Evolutionary conservation across 1,140 invertebrate species (phyloP), one percentile per base, ranked within the genome.

Genomic region (Drosophila parvula): DNA sequence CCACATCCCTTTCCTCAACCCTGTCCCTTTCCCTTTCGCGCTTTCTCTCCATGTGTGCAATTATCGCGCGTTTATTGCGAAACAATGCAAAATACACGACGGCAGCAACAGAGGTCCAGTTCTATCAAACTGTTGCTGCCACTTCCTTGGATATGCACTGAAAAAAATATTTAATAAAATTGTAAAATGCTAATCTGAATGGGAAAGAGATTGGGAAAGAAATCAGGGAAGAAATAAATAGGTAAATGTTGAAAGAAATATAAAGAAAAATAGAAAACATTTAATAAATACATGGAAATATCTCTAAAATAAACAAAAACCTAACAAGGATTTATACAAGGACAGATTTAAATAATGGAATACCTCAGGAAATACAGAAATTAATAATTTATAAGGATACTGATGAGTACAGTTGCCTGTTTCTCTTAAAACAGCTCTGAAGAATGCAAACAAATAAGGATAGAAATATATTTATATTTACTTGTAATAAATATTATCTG

Each of bases 1-100:
- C 30, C 30, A 30, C 48, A 50, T 7, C 27, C 51, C 34, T 53
- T 38, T 14, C 43, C 22, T 14, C 30, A 12, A 5, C 11, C 5
- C 38, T 8, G 16, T 14, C 38, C 14, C 44, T 34, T 18, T 36
- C 22, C 22, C 22, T 22, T 22, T 18, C 18, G 18, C 32, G n/a
- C 65, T 64, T 51, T 67, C 40, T 30, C 34, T 61, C 28, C 40
- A 44, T 56, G 53, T 74, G 30, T 89, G 84, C 79, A 89, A 88
- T 86, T 86, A 86, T 86, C 83, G 78, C 76, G 79, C 82, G 62
- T 86, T 88, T 86, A 86, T 86, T 83, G 83, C 83, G 79, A 86
- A 86, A 88, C 84, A 88, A 86, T 86, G 83, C 83, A 82, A 88
- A 69, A 86, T 79, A 78, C 76, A 86, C 74, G 77, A 65, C 67